Conservation (phyloP, 2,888 invertebrate genomes). For the Acrobasis repandana region DNA sequence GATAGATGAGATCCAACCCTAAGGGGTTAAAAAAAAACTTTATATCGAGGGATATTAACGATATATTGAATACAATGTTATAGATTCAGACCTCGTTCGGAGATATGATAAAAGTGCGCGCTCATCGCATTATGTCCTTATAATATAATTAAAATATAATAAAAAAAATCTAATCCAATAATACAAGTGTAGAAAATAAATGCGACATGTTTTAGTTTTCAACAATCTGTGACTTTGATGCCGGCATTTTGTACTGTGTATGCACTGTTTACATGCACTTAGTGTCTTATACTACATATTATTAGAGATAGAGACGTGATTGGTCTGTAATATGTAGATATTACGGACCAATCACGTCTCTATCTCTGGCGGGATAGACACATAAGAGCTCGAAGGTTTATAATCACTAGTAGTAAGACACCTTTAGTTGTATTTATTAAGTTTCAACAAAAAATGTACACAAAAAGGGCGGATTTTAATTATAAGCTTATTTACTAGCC, state of each 20-base stretch:
- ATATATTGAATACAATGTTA: constrained; percentile 64
- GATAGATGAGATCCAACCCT: too few species aligned
- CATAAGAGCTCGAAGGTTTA: too few species aligned
- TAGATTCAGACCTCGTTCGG: constrained; percentile 41
- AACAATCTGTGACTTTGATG: constrained; percentile 56
- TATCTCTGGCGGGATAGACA: too few species aligned
- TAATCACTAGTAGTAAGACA: too few species aligned
- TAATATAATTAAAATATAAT: constrained; percentile 34
- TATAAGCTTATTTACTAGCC: too few species aligned
- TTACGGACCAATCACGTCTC: too few species aligned
- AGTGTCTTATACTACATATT: neutral
- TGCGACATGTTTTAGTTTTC: constrained; percentile 48
- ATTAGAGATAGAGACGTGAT: too few species aligned
- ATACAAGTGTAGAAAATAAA: constrained; percentile 51
- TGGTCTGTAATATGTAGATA: too few species aligned
- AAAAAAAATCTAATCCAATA: constrained; percentile 39
- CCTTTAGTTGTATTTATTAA: too few species aligned
- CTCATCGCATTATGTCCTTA: constrained; percentile 48
- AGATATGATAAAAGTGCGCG: constrained; percentile 67
- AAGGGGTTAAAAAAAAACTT: constrained; percentile 5
- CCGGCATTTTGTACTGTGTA: constrained; percentile 30
- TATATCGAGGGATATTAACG: constrained; percentile 49
- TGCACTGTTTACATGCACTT: constrained; percentile 13
- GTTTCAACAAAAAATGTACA: too few species aligned
- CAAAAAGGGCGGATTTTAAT: too few species aligned